These are phyloP conservation scores for Enteromius thamalakanensis DNA, from an alignment of 2,797 vertebrate species.

Conservation along the genomic window DNA sequence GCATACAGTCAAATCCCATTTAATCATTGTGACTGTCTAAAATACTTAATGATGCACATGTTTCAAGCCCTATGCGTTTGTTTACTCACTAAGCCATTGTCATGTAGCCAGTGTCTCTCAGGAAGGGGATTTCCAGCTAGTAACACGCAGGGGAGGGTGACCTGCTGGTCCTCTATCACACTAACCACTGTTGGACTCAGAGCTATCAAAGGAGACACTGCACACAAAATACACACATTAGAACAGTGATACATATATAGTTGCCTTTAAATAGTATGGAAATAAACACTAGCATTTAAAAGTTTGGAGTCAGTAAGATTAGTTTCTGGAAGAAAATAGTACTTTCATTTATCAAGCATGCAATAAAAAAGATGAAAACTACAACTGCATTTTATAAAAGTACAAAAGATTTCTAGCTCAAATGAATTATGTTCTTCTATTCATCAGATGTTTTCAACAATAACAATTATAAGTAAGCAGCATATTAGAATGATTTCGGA, in stretches of 20 bases:
- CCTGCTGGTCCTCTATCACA: slow-evolving; percentile 89
- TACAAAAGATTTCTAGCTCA: neutral
- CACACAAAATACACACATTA: slow-evolving; percentile 52
- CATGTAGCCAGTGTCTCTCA: slow-evolving; percentile 90
- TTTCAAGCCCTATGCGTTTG: neutral
- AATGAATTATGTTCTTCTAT: neutral
- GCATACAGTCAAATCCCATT: neutral
- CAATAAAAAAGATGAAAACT: neutral
- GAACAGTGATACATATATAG: slow-evolving; percentile 33
- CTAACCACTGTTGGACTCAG: slow-evolving; percentile 84
- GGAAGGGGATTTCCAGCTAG: slow-evolving; percentile 94
- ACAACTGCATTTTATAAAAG: neutral
- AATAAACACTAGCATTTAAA: neutral
- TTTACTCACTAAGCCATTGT: slow-evolving; percentile 84
- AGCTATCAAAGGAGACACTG: slow-evolving; percentile 89
- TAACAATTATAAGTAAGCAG: neutral
- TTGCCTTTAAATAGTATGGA: slow-evolving; percentile 15
- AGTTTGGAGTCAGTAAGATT: neutral
- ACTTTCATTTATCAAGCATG: neutral
- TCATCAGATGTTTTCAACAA: neutral
- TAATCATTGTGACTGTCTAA: neutral
- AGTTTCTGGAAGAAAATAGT: neutral
- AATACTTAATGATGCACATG: neutral
- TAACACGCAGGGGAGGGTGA: slow-evolving; percentile 90
- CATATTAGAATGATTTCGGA: too few relatives aligned